Evolutionary conservation across 1,140 invertebrate genomes (phyloP).

Genomic region (Eriocheir sinensis): DNA sequence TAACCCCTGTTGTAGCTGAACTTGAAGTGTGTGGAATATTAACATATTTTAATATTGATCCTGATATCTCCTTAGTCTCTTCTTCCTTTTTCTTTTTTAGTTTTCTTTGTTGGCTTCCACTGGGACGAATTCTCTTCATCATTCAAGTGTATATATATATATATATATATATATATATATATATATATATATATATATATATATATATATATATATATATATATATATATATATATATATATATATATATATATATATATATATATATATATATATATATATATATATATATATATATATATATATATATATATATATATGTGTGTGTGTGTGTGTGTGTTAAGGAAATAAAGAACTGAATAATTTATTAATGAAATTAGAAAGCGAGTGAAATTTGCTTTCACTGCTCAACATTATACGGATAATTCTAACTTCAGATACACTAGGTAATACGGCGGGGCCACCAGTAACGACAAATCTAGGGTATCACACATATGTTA

Average conservation of each 20-base stretch:
- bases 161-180: constrained; percentile 38
- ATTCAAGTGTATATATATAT: constrained; percentile 45
- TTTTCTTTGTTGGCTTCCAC: background rate
- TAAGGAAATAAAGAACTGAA: too few species aligned
- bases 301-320: constrained; percentile 50
- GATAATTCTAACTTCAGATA: too few species aligned
- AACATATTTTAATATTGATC: background rate
- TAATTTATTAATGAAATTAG: too few species aligned
- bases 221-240: constrained; percentile 44
- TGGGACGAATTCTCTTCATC: background rate
- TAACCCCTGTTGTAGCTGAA: too few species aligned
- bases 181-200: constrained; percentile 52
- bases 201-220: constrained; percentile 39
- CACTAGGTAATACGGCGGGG: too few species aligned
- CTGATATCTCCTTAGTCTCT: background rate
- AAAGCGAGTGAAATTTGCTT: too few species aligned
- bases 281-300: constrained; percentile 51
- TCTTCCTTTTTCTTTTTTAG: background rate
- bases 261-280: constrained; percentile 46
- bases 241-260: constrained; percentile 51
- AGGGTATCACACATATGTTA: too few species aligned
- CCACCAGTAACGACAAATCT: too few species aligned
- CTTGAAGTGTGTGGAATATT: too few species aligned
- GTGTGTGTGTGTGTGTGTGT: too few species aligned
- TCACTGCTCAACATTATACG: too few species aligned